These are phyloP conservation scores for Acanthurus lineatus DNA, from an alignment of 2,797 vertebrate genomes.

Conservation along the genomic window DNA sequence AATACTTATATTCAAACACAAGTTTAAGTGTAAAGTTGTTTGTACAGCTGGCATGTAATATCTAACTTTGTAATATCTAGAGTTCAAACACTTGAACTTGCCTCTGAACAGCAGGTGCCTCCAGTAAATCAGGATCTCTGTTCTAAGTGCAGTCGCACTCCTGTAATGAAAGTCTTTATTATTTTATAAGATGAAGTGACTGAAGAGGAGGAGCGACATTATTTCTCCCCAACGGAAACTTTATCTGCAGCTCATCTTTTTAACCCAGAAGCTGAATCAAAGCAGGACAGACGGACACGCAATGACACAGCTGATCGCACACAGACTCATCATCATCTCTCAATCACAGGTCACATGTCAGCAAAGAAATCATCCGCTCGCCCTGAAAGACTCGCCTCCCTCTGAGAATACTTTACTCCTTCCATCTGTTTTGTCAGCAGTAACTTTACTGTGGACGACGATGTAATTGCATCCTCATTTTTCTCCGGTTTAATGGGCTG, in stretches of 20 bases:
- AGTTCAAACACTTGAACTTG: neutral
- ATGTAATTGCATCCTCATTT: constrained; percentile 74
- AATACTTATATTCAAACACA: no score
- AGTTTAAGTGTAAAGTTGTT: no score
- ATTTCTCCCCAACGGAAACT: constrained; percentile 16
- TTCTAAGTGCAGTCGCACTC: constrained; percentile 18
- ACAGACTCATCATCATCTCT: constrained; percentile 40
- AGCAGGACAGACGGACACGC: neutral
- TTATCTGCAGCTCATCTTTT: constrained; percentile 15
- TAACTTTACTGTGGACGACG: constrained; percentile 65
- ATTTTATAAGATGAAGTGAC: neutral
- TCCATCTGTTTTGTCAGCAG: constrained; percentile 43
- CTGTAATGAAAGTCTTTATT: neutral
- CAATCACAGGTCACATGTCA: constrained; percentile 39
- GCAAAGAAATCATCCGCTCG: constrained; percentile 19
- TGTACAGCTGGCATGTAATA: no score
- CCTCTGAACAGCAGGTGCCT: neutral
- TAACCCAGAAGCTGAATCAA: constrained; percentile 21
- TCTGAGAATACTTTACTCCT: constrained; percentile 27
- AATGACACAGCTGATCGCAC: constrained; percentile 30
- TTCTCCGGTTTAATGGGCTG: constrained; percentile 69
- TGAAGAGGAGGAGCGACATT: neutral
- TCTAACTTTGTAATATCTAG: no score
- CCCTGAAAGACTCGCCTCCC: constrained; percentile 19
- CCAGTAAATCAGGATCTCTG: constrained; percentile 27